Conservation (phyloP, 2,113 vertebrate genomes). For the Phylloscopus whistleri region DNA sequence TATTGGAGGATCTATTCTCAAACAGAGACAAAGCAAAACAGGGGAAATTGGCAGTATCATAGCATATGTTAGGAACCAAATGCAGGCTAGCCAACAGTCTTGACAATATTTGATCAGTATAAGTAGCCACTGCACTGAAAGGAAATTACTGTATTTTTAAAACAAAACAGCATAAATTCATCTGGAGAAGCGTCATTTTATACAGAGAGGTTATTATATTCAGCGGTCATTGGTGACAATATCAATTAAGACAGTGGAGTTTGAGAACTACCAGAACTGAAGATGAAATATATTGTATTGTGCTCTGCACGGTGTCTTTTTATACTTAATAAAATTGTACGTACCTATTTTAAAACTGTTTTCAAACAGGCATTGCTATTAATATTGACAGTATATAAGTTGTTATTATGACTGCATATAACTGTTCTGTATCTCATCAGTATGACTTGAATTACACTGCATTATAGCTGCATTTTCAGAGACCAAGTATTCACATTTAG, state of each 20-base stretch:
- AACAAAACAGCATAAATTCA: constrained; percentile 11
- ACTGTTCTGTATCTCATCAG: not conserved
- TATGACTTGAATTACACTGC: not conserved
- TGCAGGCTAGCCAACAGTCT: not conserved
- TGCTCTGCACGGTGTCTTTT: constrained; percentile 49
- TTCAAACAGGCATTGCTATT: constrained; percentile 12
- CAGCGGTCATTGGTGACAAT: not conserved
- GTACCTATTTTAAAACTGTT: constrained; percentile 53
- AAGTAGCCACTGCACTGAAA: constrained; percentile 14
- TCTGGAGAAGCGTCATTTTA: constrained; percentile 9
- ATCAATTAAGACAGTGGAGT: not conserved
- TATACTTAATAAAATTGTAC: constrained; percentile 44
- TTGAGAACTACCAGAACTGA: constrained; percentile 16
- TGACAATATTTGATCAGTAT: constrained; percentile 29
- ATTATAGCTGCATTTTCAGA: not conserved
- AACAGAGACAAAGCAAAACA: not conserved
- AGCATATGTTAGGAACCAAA: not conserved
- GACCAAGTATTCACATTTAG: not conserved
- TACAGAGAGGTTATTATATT: constrained; percentile 35
- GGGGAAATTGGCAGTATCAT: not conserved
- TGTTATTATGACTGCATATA: constrained; percentile 3
- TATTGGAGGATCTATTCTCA: not conserved
- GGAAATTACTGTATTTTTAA: constrained; percentile 41
- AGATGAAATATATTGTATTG: constrained; percentile 36
- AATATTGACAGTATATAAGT: not conserved